phyloP scores from a whole-genome alignment of 2,888 invertebrate species.

The Drosophila kokeensis region DNA sequence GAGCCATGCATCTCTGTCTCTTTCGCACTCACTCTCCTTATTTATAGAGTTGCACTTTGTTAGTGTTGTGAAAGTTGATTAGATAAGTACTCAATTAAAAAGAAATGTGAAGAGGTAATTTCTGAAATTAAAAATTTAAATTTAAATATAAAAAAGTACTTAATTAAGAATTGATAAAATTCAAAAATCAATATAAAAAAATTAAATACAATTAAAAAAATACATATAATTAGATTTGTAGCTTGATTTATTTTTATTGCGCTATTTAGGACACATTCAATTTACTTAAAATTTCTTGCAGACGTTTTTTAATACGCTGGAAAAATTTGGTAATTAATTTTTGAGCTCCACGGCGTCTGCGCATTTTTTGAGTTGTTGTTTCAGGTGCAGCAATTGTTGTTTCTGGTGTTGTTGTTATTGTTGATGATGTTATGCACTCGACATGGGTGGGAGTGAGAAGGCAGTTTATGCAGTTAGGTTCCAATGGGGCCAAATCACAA shows the following conservation, averaged over 20 bases:
- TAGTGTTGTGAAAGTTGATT: not conserved
- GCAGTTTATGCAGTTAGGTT: slow-evolving; percentile 37
- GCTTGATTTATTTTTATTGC: slow-evolving; percentile 2
- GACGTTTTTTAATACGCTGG: not conserved
- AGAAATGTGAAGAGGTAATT: not conserved
- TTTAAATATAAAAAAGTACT: not conserved
- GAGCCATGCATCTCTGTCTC: not conserved
- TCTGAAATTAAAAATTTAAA: not conserved
- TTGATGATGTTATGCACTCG: slow-evolving; percentile 23
- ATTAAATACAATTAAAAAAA: not conserved
- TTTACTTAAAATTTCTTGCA: slow-evolving; percentile 11
- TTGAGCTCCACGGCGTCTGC: slow-evolving; percentile 8
- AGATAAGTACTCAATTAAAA: not conserved
- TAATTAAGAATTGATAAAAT: not conserved
- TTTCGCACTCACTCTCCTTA: slow-evolving; percentile 8
- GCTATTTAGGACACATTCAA: slow-evolving; percentile 18
- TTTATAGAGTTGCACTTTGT: slow-evolving; percentile 29
- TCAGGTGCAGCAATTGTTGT: not conserved
- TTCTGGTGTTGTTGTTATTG: not conserved
- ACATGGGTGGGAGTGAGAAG: slow-evolving; percentile 14
- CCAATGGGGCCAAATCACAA: slow-evolving; percentile 38
- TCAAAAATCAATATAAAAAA: not conserved
- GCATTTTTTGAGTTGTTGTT: not conserved
- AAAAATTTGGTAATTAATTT: not conserved
- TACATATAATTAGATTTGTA: not conserved